Conservation (phyloP, 2,113 vertebrate genomes). For the Ceyx margarethae region DNA sequence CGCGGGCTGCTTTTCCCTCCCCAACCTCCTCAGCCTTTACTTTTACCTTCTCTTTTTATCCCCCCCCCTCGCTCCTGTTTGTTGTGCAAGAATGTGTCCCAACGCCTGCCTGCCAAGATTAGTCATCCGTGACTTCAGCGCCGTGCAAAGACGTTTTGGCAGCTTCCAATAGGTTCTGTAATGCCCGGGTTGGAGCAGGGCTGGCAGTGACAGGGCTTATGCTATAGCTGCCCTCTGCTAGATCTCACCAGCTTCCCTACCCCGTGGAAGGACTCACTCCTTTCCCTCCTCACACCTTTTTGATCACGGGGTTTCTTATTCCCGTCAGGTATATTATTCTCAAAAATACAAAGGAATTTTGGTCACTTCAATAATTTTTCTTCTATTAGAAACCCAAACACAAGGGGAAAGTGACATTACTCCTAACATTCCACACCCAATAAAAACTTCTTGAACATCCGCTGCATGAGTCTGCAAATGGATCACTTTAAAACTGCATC, state of each 20-base stretch:
- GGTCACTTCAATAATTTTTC: background rate
- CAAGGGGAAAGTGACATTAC: background rate
- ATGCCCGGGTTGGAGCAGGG: conserved; percentile 20
- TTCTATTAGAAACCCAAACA: background rate
- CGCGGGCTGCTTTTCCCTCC: conserved; percentile 2
- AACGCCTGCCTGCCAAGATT: conserved; percentile 67
- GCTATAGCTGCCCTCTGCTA: background rate
- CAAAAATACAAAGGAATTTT: background rate
- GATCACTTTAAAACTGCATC: conserved; percentile 52
- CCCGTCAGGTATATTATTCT: background rate
- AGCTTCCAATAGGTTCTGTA: conserved; percentile 55
- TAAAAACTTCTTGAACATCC: conserved; percentile 5
- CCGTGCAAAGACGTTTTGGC: conserved; percentile 69
- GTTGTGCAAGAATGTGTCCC: conserved; percentile 70
- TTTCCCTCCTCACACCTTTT: background rate
- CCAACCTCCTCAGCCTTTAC: background rate
- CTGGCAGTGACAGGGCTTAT: conserved; percentile 24
- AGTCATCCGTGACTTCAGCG: conserved; percentile 75
- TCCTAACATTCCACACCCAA: background rate
- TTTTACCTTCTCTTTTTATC: conserved; percentile 41
- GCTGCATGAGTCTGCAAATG: background rate
- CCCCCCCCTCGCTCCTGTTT: conserved; percentile 31
- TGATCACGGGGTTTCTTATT: background rate
- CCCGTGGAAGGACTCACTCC: background rate
- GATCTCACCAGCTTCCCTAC: conserved; percentile 7